Base-by-base conservation (phyloP, 2,113 vertebrate species). In the Porphyrio hochstetteri region DNA sequence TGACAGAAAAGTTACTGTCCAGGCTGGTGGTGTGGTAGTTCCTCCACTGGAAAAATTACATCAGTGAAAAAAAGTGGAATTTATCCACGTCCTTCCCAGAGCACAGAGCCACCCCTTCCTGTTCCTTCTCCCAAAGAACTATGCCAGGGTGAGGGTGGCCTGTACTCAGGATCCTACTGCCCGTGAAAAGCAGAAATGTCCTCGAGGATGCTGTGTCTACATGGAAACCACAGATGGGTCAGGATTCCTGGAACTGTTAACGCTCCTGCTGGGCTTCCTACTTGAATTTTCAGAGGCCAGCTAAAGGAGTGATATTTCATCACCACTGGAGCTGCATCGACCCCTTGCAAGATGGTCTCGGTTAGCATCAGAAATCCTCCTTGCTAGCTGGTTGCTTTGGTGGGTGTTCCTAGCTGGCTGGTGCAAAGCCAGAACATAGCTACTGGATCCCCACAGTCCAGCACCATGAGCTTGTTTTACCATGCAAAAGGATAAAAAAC, bases 161-260 rank as follows among this genome's bases (percentile, higher is more conserved):
- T 52, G 18, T 24, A 11, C 10, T 20, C 25, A 3, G 35, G 42
- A 15, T 72, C 23, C 21, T 56, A 4, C 48, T 38, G 53, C 29
- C 48, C 0, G 0, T 72, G 44, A 60, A 71, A 93, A 40, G 27
- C 14, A 28, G 13, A 36, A 0, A 0, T 71, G 81, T 77, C 52
- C 59, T 80, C 12, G 10, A 28, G 33, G 12, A 29, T n/a, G 10
- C 40, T 67, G 24, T 57, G 13, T 55, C 68, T 92, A 11, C 19
- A 13, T 44, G 44, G 46, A 70, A 53, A 29, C 53, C 29, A 38
- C 28, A 68, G 29, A 82, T 57, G 11, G 11, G 9, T 50, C n/a
- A 33, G 19, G 57, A 77, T 50, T 83, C 63, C 35, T 71, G 38
- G 33, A 80, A 31, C 33, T 83, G 1, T 36, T 52, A 60, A 38